These are phyloP conservation scores for Colinus virginianus DNA, from an alignment of 2,113 vertebrate species.

Conservation along the genomic window DNA sequence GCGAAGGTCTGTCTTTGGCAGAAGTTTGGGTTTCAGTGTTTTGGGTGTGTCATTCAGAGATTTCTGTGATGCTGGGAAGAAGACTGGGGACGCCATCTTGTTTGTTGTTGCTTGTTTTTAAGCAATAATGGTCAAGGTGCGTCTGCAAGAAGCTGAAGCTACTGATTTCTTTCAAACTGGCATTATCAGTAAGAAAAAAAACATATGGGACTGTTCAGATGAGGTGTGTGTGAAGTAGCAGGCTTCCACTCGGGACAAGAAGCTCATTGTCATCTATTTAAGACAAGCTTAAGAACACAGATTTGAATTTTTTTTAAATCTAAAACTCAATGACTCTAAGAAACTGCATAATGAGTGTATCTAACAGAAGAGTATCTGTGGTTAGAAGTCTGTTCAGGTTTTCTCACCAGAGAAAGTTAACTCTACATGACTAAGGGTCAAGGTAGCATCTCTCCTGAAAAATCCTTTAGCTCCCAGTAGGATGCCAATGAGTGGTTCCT, in stretches of 20 bases:
- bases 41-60: neutral
- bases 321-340: neutral
- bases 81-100: neutral
- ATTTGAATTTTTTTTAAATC: neutral
- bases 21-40: neutral
- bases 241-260: neutral
- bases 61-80: neutral
- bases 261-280: neutral
- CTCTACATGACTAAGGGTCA: neutral
- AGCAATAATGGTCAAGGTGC: neutral
- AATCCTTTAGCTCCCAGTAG: neutral
- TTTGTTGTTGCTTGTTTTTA: neutral
- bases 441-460: neutral
- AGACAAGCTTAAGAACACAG: neutral
- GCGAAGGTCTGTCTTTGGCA: slow-evolving; percentile 40
- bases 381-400: neutral
- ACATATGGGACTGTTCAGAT: neutral
- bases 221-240: neutral
- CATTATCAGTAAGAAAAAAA: neutral
- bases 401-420: neutral
- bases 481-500: slow-evolving; percentile 8
- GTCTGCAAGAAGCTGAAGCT: neutral
- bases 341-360: neutral
- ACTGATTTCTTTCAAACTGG: neutral
- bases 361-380: neutral